Base-by-base conservation (phyloP, 2,113 vertebrate genomes). In the Lamprotornis superbus region DNA sequence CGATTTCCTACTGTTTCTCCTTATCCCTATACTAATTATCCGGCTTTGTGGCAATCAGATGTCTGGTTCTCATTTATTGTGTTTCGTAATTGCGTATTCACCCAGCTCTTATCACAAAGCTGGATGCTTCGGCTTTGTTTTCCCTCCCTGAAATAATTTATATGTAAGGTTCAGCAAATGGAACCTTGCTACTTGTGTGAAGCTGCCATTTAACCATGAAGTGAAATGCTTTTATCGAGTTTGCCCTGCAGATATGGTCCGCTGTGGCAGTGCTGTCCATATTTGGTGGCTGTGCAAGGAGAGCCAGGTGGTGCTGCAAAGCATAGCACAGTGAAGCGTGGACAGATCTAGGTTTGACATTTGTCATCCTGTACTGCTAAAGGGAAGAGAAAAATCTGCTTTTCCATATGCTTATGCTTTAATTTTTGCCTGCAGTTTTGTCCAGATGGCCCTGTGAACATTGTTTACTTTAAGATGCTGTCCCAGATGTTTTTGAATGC, bases 401-500 rank as follows among this genome's bases (percentile, higher is more conserved):
- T 99, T 99, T 99, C 99, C 99, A 99, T 99, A 99, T 99, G 99
- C 98, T 99, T 98, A 97, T 98, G 98, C 98, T 98, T 98, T 97
- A 97, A 97, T 98, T 98, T 98, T 98, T 98, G 98, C 97, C 98
- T 90, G 96, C 97, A 97, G 98, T 98, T 98, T 98, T 98, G 98
- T 98, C 98, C 99, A 99, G 99, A 99, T 99, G 99, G 99, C 98
- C 98, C 98, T 98, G 97, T 99, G 98, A 99, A 99, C 99, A 99
- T 99, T 99, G 98, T 99, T 99, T 99, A 99, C 99, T 98, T 99
- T 99, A 98, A 98, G 98, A 98, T 98, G 97, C 95, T 97, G 97
- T 98, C 98, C 99, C 99, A 99, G 99, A 99, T 99, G 99, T 98
- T 98, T 97, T 96, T 96, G 96, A 97, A 98, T 98, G 97, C 95